Percentiles rank a stretch among this genome's conserved stretches.
Evolutionary conservation across 1,140 invertebrate genomes (phyloP).

Genomic region (Babylonia areolata): DNA sequence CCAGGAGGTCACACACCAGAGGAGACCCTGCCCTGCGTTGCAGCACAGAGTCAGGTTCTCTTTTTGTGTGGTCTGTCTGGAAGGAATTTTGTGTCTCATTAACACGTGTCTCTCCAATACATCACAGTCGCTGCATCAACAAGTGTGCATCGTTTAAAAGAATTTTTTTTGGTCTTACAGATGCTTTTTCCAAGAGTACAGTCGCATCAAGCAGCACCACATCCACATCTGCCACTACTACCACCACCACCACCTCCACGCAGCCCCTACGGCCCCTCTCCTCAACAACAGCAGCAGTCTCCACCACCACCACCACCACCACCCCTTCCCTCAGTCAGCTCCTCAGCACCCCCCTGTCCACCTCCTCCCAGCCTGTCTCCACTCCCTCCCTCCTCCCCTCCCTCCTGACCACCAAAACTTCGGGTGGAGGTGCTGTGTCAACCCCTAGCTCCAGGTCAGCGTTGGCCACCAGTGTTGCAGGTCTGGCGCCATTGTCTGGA

Average conservation of each 20-base stretch:
- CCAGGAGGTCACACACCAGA: too few relatives aligned
- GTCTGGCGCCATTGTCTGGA: neutral
- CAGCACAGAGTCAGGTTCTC: too few relatives aligned
- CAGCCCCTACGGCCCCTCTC: neutral
- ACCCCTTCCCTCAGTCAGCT: neutral
- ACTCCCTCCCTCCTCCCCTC: neutral
- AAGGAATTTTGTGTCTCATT: too few relatives aligned
- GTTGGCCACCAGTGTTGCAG: neutral
- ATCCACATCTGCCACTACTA: conserved; percentile 23
- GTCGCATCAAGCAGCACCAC: conserved; percentile 15
- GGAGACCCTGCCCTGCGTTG: too few relatives aligned
- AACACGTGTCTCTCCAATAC: too few relatives aligned
- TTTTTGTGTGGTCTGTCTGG: too few relatives aligned
- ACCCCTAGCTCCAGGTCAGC: neutral
- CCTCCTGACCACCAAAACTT: neutral
- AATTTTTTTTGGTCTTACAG: neutral
- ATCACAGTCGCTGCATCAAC: too few relatives aligned
- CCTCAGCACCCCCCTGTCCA: neutral
- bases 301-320: neutral
- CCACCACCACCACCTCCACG: neutral
- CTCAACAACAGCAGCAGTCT: neutral
- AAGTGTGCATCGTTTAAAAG: neutral
- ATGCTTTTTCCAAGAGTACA: neutral
- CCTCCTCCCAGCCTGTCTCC: neutral
- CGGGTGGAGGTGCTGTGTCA: too few relatives aligned